These are phyloP conservation scores for Anthoscopus minutus DNA, from an alignment of 2,113 vertebrate genomes.

Conservation along the genomic window DNA sequence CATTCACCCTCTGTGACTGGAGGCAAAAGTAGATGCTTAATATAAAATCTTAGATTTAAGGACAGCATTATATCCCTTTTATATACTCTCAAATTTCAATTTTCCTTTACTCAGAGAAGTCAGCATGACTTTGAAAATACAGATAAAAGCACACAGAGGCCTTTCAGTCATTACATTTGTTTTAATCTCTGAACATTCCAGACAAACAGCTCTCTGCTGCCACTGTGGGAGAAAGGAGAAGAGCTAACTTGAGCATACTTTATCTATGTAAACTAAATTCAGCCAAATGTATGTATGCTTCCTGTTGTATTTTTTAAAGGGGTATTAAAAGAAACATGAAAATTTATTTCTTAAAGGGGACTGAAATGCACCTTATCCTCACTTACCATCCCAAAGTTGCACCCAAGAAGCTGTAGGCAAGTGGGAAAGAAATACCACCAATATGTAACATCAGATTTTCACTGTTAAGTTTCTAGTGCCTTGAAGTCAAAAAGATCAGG, in stretches of 20 bases:
- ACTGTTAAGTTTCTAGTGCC: neutral
- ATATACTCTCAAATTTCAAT: neutral
- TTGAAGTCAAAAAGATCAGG: neutral
- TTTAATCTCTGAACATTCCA: neutral
- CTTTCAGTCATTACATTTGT: neutral
- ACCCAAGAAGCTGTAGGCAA: neutral
- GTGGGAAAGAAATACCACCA: neutral
- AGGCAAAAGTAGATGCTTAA: neutral
- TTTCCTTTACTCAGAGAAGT: neutral
- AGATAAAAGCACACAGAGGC: rapidly evolving
- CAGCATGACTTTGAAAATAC: neutral
- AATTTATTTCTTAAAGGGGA: neutral
- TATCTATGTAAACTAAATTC: neutral
- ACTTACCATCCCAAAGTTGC: neutral
- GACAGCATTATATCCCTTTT: neutral
- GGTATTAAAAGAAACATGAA: neutral
- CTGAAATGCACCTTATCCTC: neutral
- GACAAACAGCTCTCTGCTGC: neutral
- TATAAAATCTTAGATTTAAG: neutral
- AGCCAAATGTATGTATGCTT: neutral
- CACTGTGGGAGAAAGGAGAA: neutral
- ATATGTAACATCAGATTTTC: neutral
- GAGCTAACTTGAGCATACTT: neutral
- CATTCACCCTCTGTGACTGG: neutral
- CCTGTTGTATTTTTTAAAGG: neutral